Evolutionary conservation across 2,797 vertebrate species (phyloP), one percentile per base, ranked within the genome.

Genomic region (Chaetodon trifasciatus): DNA sequence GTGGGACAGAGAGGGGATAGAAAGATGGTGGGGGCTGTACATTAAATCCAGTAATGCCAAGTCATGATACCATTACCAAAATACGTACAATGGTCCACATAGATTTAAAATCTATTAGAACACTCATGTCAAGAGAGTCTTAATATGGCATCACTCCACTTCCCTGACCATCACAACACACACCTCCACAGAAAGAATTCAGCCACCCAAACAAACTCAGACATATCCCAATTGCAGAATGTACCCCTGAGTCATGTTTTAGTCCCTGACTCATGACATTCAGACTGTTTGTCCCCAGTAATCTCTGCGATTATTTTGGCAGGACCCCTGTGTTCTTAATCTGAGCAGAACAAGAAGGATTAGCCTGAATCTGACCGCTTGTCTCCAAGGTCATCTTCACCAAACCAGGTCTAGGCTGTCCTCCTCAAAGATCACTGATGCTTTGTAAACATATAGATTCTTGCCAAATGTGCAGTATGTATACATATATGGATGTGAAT

Each of bases 281-380:
- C 42, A 68, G 40, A 65, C 35, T 64, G 53, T 79, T 42, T 70
- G 78, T 66, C 46, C 61, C 32, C 65, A 76, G 35, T 92, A 91
- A 92, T 89, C 89, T 86, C 72, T 83, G 73, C 0, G 76, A 87
- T 91, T 89, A 86, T 84, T 85, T 87, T 86, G 63, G 57, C 79
- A 70, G 70, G 55, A 50, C 52, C 70, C 66, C 67, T 84, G 47
- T 74, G 68, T 42, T 79, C 78, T 78, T 92, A 93, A 94, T 94
- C 91, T 88, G 79, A 80, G 58, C 64, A 83, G 72, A 88, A 83
- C 57, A 77, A 71, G 58, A 78, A 61, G 89, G 89, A 90, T 94
- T 91, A 92, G 76, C 83, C 87, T 78, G 75, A 85, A 92, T 90
- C 74, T 76, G 64, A 65, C 74, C 32, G 72, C 47, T 76, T 65